phyloP scores from a whole-genome alignment of 2,888 invertebrate genomes.

The Rhagophthalmus giganteus region DNA sequence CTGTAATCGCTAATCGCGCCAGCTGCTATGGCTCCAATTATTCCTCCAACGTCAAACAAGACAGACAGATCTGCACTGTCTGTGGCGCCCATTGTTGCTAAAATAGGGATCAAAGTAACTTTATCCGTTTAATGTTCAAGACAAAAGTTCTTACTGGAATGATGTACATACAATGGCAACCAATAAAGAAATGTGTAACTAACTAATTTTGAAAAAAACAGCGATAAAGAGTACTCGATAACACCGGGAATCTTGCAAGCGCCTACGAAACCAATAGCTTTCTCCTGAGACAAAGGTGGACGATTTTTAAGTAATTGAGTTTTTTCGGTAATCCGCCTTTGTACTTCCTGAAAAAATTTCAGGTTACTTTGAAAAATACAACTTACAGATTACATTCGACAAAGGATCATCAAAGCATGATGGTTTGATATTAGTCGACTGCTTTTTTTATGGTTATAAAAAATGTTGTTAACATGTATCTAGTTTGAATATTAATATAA shows the following conservation, averaged over 20 bases:
- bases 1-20: slow-evolving; percentile 83
- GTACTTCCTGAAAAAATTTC: slow-evolving; percentile 47
- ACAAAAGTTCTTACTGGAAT: slow-evolving; percentile 69
- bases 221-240: slow-evolving; percentile 85
- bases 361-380: not conserved
- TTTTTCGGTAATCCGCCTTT: slow-evolving; percentile 46
- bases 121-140: not conserved
- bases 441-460: too few relatives aligned
- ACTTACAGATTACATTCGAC: too few relatives aligned
- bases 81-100: slow-evolving; percentile 69
- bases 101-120: slow-evolving; percentile 35
- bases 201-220: slow-evolving; percentile 96
- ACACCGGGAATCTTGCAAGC: slow-evolving; percentile 91
- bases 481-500: not conserved
- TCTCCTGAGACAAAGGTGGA: slow-evolving; percentile 43
- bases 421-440: too few relatives aligned
- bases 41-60: slow-evolving; percentile 89
- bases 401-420: too few relatives aligned
- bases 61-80: slow-evolving; percentile 78
- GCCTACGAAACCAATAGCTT: slow-evolving; percentile 73
- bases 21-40: slow-evolving; percentile 84
- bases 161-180: slow-evolving; percentile 88
- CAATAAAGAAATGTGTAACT: slow-evolving; percentile 97
- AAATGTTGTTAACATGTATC: not conserved
- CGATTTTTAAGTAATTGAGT: slow-evolving; percentile 41